Evolutionary conservation across 2,888 invertebrate species (phyloP), one percentile per base, ranked within the genome.

Genomic region (Pollenia angustigena): DNA sequence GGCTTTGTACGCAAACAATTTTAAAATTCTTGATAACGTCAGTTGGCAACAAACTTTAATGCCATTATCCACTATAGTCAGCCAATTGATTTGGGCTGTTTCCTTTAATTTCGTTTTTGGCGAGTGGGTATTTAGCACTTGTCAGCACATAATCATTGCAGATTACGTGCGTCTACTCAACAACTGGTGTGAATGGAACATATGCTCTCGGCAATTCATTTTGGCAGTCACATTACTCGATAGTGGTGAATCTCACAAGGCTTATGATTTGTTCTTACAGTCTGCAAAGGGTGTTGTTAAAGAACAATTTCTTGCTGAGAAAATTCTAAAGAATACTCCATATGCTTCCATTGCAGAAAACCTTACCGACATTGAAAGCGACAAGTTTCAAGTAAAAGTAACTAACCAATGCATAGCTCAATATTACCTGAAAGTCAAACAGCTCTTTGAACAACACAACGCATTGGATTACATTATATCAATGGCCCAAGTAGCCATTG

Each of bases 151-250:
- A 0, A 95, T 97, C 69, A 95, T 98, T 16, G 97, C 98, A 92
- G 96, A 96, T 90, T 98, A 98, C 92, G 96, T 97, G 4, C 94
- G 96, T 42, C 94, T 97, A 88, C 93, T 98, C 74, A 95, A 96
- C 89, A 95, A 95, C 32, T 97, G 98, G 98, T 98, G 98, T 93
- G 96, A 96, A 90, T 96, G 96, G 95, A 97, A 97, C 92, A 95
- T 95, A 44, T 96, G 96, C 87, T 97, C 97, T 52, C 95, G 96
- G 88, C 95, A 95, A 90, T 97, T 97, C 90, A 95, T 97, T 88
- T 93, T 97, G 52, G 97, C 96, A 0, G 94, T 96, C 9, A 95
- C 97, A 0, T 94, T 96, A 23, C 91, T 97, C 81, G 96, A 96
- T 87, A 94, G 94, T 90, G 96, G 97, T n/a, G 97, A 98, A 90